These are phyloP conservation scores for Aix galericulata DNA, from an alignment of 2,113 vertebrate genomes.

Conservation along the genomic window DNA sequence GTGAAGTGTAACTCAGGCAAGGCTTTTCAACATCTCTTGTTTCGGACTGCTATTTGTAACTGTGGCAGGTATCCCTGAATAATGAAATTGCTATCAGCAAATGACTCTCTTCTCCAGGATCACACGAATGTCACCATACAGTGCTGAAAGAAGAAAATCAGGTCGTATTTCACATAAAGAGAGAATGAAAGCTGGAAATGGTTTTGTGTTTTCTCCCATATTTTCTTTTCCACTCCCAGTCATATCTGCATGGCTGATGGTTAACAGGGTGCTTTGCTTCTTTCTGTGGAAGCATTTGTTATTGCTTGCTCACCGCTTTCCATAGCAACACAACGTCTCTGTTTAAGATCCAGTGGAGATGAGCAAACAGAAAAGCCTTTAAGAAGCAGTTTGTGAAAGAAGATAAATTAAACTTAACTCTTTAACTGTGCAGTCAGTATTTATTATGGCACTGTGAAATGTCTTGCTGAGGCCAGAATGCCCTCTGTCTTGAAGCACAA, in stretches of 20 bases:
- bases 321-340: constrained; percentile 59
- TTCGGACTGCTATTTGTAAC: neutral
- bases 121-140: neutral
- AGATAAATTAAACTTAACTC: constrained; percentile 23
- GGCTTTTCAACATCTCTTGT: constrained; percentile 10
- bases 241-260: constrained; percentile 28
- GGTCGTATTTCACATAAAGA: neutral
- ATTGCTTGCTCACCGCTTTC: constrained; percentile 34
- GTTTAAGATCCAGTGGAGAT: constrained; percentile 51
- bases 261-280: constrained; percentile 36
- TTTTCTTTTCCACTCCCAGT: constrained; percentile 40
- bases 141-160: constrained; percentile 12
- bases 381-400: neutral
- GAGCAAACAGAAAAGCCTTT: constrained; percentile 56
- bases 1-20: neutral
- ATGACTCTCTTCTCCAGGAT: neutral
- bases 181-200: constrained; percentile 4
- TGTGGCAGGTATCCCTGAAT: neutral
- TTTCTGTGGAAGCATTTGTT: constrained; percentile 38
- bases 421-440: neutral
- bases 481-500: neutral
- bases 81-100: neutral
- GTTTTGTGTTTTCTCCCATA: neutral
- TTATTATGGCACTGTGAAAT: neutral
- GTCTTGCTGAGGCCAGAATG: neutral